Base-by-base conservation (phyloP, 2,797 vertebrate genomes). In the Arctocebus calabarensis region DNA sequence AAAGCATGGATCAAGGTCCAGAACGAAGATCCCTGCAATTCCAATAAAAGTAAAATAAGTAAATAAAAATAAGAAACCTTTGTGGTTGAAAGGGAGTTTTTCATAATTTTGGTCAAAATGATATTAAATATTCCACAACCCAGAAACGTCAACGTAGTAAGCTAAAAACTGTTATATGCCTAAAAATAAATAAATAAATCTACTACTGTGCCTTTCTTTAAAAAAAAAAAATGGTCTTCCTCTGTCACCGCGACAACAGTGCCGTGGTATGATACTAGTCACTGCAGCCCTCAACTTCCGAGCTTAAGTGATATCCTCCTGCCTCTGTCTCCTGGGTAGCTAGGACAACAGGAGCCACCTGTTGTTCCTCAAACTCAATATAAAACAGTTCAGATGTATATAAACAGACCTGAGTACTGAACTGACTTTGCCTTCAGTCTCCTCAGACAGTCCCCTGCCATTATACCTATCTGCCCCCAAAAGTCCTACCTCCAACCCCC, bases 41-140 rank as follows among this genome's bases (percentile, higher is more conserved):
- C 29, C 73, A 13, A 90, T 48, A 87, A 84, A 94, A 90, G 17
- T 37, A 88, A 96, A 95, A 70, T 68, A 68, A 83, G 20, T 70
- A 79, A 84, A 90, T 29, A 64, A 64, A 64, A 92, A 27, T 59
- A 90, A 84, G 14, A 73, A 84, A 73, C 1, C 55, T 66, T 12
- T 55, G 20, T 70, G 48, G 43, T 23, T 78, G 48, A 97, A 93
- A 59, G 61, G 20, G 22, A 89, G 93, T 68, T 93, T 74, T 88
- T 74, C n/a, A 68, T 66, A 93, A 94, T 84, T 70, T 78, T 71
- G 2, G 34, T 71, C 85, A 90, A 90, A 84, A 84, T 29, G 13
- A 73, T 43, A 86, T 1, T 92, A 20, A 90, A 25, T 68, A 79
- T 71, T 61, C 77, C 59, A 84, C 22, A 92, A 83, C 9, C 25